phyloP scores from a whole-genome alignment of 2,888 invertebrate species.

The Halictus quadricinctus region DNA sequence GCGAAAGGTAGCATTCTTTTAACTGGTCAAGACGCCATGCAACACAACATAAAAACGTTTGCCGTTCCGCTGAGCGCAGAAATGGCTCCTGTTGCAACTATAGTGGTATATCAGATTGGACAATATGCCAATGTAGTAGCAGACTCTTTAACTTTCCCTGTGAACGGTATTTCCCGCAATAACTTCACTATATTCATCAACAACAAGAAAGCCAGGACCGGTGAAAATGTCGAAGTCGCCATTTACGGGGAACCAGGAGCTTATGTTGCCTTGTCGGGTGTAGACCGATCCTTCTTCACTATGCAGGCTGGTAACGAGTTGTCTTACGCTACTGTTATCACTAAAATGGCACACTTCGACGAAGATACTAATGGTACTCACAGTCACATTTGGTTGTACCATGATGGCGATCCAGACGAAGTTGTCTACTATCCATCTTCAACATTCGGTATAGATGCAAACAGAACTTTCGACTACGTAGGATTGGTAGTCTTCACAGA shows the following conservation, averaged over 20 bases:
- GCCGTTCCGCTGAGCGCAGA: slow-evolving; percentile 92
- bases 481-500: slow-evolving; percentile 96
- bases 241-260: slow-evolving; percentile 97
- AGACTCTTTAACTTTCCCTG: slow-evolving; percentile 97
- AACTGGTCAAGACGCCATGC: slow-evolving; percentile 93
- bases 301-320: slow-evolving; percentile 97
- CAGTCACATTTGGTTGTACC: slow-evolving; percentile 92
- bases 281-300: slow-evolving; percentile 94
- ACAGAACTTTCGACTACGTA: slow-evolving; percentile 95
- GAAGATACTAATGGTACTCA: slow-evolving; percentile 93
- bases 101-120: slow-evolving; percentile 94
- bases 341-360: slow-evolving; percentile 94
- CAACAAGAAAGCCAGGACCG: slow-evolving; percentile 96
- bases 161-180: slow-evolving; percentile 96
- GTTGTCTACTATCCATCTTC: slow-evolving; percentile 94
- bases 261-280: slow-evolving; percentile 95
- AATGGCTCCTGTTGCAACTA: slow-evolving; percentile 96
- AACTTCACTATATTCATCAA: slow-evolving; percentile 95
- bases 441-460: slow-evolving; percentile 96
- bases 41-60: slow-evolving; percentile 90
- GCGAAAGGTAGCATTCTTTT: slow-evolving; percentile 95
- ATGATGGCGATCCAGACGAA: slow-evolving; percentile 92
- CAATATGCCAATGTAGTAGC: slow-evolving; percentile 93
- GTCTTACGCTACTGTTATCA: slow-evolving; percentile 92
- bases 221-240: slow-evolving; percentile 96